Percentiles rank a stretch among this genome's conserved stretches.
phyloP scores from a whole-genome alignment of 2,888 invertebrate genomes.

The Sympetrum striolatum region DNA sequence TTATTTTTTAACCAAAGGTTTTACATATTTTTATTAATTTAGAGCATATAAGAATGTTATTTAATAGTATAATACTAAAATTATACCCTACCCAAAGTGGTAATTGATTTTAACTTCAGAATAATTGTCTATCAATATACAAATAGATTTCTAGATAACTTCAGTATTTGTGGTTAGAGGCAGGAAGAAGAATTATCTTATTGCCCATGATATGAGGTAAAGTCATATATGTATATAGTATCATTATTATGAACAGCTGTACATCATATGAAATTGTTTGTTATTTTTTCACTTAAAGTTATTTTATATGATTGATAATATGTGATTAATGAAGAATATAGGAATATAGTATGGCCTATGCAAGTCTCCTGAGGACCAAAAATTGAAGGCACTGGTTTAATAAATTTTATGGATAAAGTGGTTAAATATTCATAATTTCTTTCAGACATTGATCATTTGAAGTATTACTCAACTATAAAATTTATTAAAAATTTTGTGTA shows the following conservation, averaged over 20 bases:
- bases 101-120: neutral
- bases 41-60: neutral
- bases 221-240: neutral
- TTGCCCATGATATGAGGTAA: neutral
- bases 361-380: neutral
- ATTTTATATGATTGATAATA: neutral
- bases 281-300: neutral
- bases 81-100: neutral
- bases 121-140: neutral
- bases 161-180: neutral
- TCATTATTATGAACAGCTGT: neutral
- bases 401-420: neutral
- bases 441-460: no score
- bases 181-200: neutral
- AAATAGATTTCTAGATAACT: neutral
- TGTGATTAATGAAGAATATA: neutral
- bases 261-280: neutral
- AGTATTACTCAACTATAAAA: no score
- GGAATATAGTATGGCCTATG: neutral
- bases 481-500: no score
- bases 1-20: neutral
- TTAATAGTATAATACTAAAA: neutral
- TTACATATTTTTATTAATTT: neutral
- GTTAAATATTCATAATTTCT: no score
- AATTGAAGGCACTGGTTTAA: neutral